Evolutionary conservation across 1,140 invertebrate genomes (phyloP).

Genomic region (Neuroterus valhalla): DNA sequence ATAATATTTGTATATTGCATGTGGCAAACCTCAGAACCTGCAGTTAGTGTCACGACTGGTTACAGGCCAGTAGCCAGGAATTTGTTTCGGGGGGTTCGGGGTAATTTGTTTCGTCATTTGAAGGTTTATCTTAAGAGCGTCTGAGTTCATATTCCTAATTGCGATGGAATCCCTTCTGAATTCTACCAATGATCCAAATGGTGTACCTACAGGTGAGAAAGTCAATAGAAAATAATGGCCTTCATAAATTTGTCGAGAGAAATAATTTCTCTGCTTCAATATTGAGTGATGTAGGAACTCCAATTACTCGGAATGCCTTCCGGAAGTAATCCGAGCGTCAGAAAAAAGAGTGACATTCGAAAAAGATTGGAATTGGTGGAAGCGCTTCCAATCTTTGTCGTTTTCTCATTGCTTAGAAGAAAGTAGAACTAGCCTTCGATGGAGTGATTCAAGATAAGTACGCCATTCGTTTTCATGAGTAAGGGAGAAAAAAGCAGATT

Average conservation of each 20-base stretch:
- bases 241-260: slow-evolving; percentile 26
- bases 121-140: too few relatives aligned
- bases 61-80: too few relatives aligned
- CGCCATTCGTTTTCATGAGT: slow-evolving; percentile 57
- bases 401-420: slow-evolving; percentile 45
- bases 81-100: too few relatives aligned
- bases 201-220: neutral
- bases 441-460: slow-evolving; percentile 62
- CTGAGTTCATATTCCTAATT: neutral
- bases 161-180: neutral
- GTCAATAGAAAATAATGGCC: neutral
- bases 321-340: slow-evolving; percentile 38
- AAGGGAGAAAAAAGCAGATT: slow-evolving; percentile 43
- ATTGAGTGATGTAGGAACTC: slow-evolving; percentile 34
- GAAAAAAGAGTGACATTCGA: slow-evolving; percentile 40
- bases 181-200: slow-evolving; percentile 21
- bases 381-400: slow-evolving; percentile 34
- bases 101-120: too few relatives aligned
- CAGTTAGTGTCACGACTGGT: too few relatives aligned
- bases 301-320: slow-evolving; percentile 36
- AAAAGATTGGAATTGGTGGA: slow-evolving; percentile 44
- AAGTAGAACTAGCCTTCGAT: slow-evolving; percentile 54
- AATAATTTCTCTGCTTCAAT: too few relatives aligned
- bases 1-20: too few relatives aligned
- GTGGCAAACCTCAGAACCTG: too few relatives aligned